phyloP scores from a whole-genome alignment of 2,797 vertebrate genomes.

The Schizopygopsis malacanthus region DNA sequence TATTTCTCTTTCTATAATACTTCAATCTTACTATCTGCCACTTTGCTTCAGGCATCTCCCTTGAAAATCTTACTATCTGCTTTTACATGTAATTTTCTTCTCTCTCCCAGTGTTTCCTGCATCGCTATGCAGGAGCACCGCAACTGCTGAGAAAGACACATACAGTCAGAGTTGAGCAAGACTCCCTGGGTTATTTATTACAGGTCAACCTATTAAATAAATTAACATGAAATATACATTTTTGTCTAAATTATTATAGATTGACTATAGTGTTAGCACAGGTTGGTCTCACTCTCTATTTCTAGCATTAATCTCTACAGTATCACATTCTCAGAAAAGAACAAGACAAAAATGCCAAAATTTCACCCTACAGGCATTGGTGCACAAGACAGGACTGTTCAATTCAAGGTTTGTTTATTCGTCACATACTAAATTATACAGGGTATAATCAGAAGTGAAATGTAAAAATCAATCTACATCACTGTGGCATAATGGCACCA shows the following conservation, averaged over 20 bases:
- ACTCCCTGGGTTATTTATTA: not conserved
- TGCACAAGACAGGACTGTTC: not conserved
- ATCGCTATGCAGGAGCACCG: not conserved
- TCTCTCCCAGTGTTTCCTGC: not conserved
- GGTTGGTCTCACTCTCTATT: not conserved
- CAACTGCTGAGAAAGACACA: not conserved
- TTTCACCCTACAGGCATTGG: not conserved
- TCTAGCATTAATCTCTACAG: not conserved
- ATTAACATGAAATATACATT: slow-evolving; percentile 11
- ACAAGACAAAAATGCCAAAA: not conserved
- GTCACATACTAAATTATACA: no score
- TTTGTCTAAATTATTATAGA: not conserved
- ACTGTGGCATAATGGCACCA: slow-evolving; percentile 7
- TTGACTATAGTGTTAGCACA: not conserved
- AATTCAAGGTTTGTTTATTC: no score
- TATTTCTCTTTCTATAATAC: not conserved
- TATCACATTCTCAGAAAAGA: not conserved
- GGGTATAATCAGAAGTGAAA: no score
- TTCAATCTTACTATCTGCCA: not conserved
- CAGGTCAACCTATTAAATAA: slow-evolving; percentile 1
- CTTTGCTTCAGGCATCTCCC: not conserved
- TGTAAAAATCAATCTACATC: not conserved
- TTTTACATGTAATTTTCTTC: not conserved
- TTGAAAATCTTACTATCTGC: not conserved
- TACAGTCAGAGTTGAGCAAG: not conserved